Percentiles rank a stretch among this genome's conserved stretches.
Evolutionary conservation across 1,140 invertebrate species (phyloP).

Genomic region (Arctopsyche grandis): DNA sequence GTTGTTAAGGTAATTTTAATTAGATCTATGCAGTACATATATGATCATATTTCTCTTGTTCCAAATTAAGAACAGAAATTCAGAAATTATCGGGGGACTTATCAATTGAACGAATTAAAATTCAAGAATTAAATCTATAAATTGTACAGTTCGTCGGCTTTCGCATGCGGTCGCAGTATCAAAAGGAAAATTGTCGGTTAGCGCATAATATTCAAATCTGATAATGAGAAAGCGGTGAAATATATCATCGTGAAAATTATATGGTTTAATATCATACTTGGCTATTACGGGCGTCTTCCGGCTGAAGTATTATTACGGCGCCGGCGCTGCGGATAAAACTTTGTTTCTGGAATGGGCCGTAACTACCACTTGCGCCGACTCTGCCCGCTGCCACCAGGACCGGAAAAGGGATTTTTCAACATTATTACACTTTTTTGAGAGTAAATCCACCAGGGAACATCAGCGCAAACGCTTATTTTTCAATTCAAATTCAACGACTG

Average conservation of each 20-base stretch:
- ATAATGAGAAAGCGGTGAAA: conserved; percentile 31
- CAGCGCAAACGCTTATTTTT: conserved; percentile 22
- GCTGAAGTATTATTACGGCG: conserved; percentile 35
- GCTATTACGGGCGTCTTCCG: conserved; percentile 37
- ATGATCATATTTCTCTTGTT: too few species aligned
- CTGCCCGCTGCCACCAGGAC: not conserved
- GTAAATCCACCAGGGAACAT: not conserved
- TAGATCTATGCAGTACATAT: too few species aligned
- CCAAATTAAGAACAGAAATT: too few species aligned
- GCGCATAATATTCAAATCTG: conserved; percentile 15
- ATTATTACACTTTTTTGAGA: conserved; percentile 22
- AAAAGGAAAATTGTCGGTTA: not conserved
- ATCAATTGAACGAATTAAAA: too few species aligned
- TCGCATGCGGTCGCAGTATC: not conserved
- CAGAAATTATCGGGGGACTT: too few species aligned
- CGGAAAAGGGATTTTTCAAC: not conserved
- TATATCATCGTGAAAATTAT: conserved; percentile 35
- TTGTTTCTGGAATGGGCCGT: conserved; percentile 31
- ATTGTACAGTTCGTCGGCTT: too few species aligned
- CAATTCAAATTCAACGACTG: conserved; percentile 26
- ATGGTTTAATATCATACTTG: conserved; percentile 37
- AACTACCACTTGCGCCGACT: conserved; percentile 25
- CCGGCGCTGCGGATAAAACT: conserved; percentile 28
- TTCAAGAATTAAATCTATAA: too few species aligned
- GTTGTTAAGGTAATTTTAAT: too few species aligned